Evolutionary conservation across 2,888 invertebrate species (phyloP), one percentile per base, ranked within the genome.

Genomic region (Eutolmus rufibarbis): DNA sequence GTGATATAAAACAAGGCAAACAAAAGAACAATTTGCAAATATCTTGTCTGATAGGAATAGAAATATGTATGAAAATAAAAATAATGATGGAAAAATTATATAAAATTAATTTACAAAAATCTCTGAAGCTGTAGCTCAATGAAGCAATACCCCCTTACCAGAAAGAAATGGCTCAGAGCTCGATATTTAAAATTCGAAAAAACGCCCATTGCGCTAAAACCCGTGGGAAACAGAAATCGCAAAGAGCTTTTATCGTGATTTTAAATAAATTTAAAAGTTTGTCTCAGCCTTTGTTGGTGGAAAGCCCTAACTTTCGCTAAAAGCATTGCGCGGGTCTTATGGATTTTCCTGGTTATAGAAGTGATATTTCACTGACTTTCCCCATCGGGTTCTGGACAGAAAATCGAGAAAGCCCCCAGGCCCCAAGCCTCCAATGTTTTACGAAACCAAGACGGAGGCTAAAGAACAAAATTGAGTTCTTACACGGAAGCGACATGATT

Each of bases 211-310:
- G 51, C 79, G 28, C 46, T 79, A 79, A 79, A 79, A 79, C 79
- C 40, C 79, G 79, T 79, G 79, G 79, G 79, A 79, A 79, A 37
- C 51, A 79, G 43, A 79, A 66, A 66, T 28, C 23, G 79, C 79
- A 23, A 28, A 31, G 46, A 74, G 85, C 74, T 85, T 46, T 74
- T 74, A 84, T 85, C 85, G 74, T 74, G 74, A 85, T 85, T 85
- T 85, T 85, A 74, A 85, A 85, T 74, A 74, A 85, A 85, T 85
- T 74, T 74, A 85, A 85, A 85, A 85, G 85, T 85, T 85, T 85
- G 74, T 85, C 74, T 85, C 37, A 56, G 74, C 46, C 46, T 74
- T 40, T 85, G 85, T 85, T 74, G 74, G 43, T 74, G 40, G 85
- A 19, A 31, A 51, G 19, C 51, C n/a, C 74, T 5, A 74, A 74